Evolutionary conservation across 2,888 invertebrate genomes (phyloP).

Genomic region (Lepidocyrtoides sp.): DNA sequence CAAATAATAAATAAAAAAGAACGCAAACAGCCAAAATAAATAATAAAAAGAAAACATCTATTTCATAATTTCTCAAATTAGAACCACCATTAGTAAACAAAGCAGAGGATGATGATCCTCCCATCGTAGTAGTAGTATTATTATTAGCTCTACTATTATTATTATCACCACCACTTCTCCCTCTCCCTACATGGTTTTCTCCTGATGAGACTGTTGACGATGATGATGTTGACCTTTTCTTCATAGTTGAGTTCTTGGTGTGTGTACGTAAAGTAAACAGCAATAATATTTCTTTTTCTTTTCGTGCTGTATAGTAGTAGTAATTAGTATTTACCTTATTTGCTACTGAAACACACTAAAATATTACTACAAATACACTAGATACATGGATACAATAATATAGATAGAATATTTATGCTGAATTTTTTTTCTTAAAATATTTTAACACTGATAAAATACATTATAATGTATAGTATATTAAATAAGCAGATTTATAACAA

Average conservation of each 20-base stretch:
- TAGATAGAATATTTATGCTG: not conserved
- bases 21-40: constrained; percentile 72
- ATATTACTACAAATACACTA: not conserved
- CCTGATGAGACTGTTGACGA: constrained; percentile 13
- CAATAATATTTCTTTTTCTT: not conserved
- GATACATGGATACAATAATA: not conserved
- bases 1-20: constrained; percentile 74
- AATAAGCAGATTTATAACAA: not conserved
- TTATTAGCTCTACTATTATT: constrained; percentile 38
- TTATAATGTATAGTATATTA: not conserved
- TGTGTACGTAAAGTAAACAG: not conserved
- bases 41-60: constrained; percentile 72
- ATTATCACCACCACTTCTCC: constrained; percentile 36
- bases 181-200: not conserved
- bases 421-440: not conserved
- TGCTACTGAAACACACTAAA: constrained; percentile 14
- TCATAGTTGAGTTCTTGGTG: not conserved
- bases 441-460: not conserved
- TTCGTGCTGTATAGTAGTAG: not conserved
- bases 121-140: constrained; percentile 8
- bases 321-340: not conserved
- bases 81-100: constrained; percentile 74
- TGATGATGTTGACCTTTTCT: constrained; percentile 12
- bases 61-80: constrained; percentile 74
- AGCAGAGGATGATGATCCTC: constrained; percentile 57